A percentile compares a stretch with the other conserved stretches of the same genome.
Evolutionary conservation across 2,797 vertebrate species (phyloP).

Genomic region (Cephalopachus bancanus): DNA sequence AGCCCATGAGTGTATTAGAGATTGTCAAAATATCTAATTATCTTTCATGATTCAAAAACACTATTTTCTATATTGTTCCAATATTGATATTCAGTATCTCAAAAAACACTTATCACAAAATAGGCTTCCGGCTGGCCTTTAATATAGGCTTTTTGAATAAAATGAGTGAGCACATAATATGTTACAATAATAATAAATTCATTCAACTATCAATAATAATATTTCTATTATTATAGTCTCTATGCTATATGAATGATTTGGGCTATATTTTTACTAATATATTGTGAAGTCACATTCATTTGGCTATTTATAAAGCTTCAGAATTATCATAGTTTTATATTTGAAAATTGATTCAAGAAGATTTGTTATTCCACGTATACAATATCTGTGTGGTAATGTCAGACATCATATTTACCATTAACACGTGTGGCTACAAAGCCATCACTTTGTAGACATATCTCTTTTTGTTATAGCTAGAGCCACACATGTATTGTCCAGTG

Average conservation of each 20-base stretch:
- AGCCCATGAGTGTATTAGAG: not conserved
- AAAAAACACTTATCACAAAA: not conserved
- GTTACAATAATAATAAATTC: not conserved
- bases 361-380: not conserved
- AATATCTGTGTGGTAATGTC: not conserved
- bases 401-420: not conserved
- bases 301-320: not conserved
- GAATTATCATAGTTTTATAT: not conserved
- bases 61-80: not conserved
- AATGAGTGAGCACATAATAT: not conserved
- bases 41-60: not conserved
- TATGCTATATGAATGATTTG: not conserved
- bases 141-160: not conserved
- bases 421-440: not conserved
- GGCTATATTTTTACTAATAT: not conserved
- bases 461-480: not conserved
- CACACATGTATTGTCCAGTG: not conserved
- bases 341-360: slow-evolving; percentile 46
- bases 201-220: not conserved
- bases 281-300: not conserved
- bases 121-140: not conserved
- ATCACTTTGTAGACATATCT: not conserved
- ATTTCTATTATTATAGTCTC: not conserved
- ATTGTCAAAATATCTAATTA: slow-evolving; percentile 7
- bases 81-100: not conserved